These are phyloP conservation scores for Drosophila micromelanica DNA, from an alignment of 1,140 invertebrate genomes.

Conservation along the genomic window DNA sequence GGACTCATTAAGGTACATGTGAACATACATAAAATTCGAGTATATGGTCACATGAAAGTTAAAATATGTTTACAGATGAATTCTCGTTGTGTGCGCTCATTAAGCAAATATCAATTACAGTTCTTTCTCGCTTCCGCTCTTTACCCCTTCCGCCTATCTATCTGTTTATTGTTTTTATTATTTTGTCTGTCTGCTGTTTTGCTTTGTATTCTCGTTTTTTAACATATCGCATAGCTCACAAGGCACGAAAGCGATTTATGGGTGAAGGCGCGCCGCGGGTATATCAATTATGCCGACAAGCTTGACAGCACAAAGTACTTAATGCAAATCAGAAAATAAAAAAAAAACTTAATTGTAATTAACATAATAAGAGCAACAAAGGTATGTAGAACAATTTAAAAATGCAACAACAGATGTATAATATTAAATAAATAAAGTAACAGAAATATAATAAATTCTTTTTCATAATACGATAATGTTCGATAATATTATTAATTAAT, in stretches of 20 bases:
- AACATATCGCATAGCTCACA: conserved; percentile 8
- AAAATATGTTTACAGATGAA: conserved; percentile 76
- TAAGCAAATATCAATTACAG: conserved; percentile 77
- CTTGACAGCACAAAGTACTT: conserved; percentile 19
- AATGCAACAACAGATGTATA: not conserved
- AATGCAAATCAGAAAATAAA: conserved; percentile 3
- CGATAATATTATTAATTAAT: no score
- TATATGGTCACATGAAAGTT: conserved; percentile 55
- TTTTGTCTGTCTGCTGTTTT: conserved; percentile 20
- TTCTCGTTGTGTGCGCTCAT: conserved; percentile 59
- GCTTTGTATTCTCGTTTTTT: conserved; percentile 7
- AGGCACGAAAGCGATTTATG: conserved; percentile 56
- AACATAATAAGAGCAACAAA: not conserved
- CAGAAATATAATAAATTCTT: no score
- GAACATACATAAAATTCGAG: not conserved
- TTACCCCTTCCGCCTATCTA: not conserved
- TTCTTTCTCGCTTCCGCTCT: conserved; percentile 31
- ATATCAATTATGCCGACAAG: conserved; percentile 42
- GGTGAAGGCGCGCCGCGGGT: conserved; percentile 27
- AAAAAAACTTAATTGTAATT: not conserved
- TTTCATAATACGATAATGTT: no score
- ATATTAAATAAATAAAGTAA: no score
- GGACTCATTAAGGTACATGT: conserved; percentile 54
- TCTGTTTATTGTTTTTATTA: conserved; percentile 25
- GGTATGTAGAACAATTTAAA: not conserved